phyloP scores from a whole-genome alignment of 2,797 vertebrate species.

The Amphiprion clarkii region DNA sequence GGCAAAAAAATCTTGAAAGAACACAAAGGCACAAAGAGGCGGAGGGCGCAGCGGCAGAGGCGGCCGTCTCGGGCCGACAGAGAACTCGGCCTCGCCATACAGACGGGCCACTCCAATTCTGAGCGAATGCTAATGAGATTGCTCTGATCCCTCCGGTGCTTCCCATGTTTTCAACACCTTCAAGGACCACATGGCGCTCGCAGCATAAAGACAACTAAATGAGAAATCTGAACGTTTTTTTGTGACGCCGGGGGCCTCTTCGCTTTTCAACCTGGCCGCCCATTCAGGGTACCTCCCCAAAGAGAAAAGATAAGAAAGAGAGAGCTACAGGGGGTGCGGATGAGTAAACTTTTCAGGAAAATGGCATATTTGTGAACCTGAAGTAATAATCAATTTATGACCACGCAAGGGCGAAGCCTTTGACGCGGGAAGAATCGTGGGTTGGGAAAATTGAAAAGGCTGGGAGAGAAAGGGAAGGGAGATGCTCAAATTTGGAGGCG shows the following conservation, averaged over 20 bases:
- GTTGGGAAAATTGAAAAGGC: constrained; percentile 44
- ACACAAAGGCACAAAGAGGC: constrained; percentile 98
- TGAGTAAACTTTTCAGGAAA: constrained; percentile 69
- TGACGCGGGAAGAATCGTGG: constrained; percentile 37
- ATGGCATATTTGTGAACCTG: constrained; percentile 60
- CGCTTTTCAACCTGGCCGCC: constrained; percentile 95
- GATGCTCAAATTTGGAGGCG: constrained; percentile 70
- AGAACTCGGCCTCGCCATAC: constrained; percentile 78
- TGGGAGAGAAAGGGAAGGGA: constrained; percentile 42
- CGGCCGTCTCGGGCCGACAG: constrained; percentile 80
- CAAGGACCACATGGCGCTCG: constrained; percentile 99
- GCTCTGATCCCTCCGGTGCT: constrained; percentile 98
- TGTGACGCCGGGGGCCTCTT: constrained; percentile 78
- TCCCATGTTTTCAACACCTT: constrained; percentile 99
- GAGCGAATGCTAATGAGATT: constrained; percentile 92
- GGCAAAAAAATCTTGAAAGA: constrained; percentile 86
- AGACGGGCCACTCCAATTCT: constrained; percentile 95
- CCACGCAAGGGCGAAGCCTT: constrained; percentile 50
- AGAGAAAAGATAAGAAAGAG: constrained; percentile 93
- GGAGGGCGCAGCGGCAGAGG: constrained; percentile 90
- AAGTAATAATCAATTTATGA: constrained; percentile 74
- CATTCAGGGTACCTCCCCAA: constrained; percentile 91
- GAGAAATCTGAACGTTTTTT: constrained; percentile 98
- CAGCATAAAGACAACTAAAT: constrained; percentile 99
- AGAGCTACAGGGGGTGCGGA: constrained; percentile 69